A percentile compares a stretch with the other conserved stretches of the same genome.
These are phyloP conservation scores for Nothura maculosa DNA, from an alignment of 2,797 vertebrate genomes.

Conservation along the genomic window DNA sequence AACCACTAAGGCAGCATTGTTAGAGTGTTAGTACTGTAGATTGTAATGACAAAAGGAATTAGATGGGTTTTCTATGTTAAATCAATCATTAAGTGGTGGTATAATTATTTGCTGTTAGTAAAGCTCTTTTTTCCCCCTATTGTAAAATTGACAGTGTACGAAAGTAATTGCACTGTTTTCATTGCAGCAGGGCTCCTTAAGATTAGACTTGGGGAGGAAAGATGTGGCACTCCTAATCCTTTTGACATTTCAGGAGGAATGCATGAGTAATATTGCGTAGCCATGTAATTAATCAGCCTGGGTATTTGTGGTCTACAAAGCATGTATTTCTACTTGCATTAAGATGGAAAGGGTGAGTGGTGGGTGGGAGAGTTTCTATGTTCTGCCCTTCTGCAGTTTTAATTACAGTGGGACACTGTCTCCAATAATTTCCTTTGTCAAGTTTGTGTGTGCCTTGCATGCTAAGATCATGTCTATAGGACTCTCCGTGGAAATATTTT, in stretches of 20 bases:
- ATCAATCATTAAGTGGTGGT: slow-evolving; percentile 81
- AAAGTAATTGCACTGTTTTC: slow-evolving; percentile 80
- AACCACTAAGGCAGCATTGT: slow-evolving; percentile 71
- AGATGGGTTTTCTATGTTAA: slow-evolving; percentile 81
- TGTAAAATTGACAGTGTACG: slow-evolving; percentile 79
- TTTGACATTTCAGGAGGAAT: slow-evolving; percentile 80
- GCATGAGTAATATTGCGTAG: slow-evolving; percentile 79
- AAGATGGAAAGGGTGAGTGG: slow-evolving; percentile 60
- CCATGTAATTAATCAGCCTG: slow-evolving; percentile 76
- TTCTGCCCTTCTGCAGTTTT: slow-evolving; percentile 65
- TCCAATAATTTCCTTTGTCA: slow-evolving; percentile 75
- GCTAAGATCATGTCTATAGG: slow-evolving; percentile 49
- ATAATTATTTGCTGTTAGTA: slow-evolving; percentile 83
- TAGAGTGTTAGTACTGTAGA: slow-evolving; percentile 78
- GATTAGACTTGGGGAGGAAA: slow-evolving; percentile 75
- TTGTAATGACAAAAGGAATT: slow-evolving; percentile 81
- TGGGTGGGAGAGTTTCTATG: slow-evolving; percentile 64
- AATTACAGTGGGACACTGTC: slow-evolving; percentile 73
- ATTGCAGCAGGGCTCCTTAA: slow-evolving; percentile 78
- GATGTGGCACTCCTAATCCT: slow-evolving; percentile 79
- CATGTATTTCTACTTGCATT: slow-evolving; percentile 64
- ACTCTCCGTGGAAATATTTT: slow-evolving; percentile 26
- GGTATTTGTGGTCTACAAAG: slow-evolving; percentile 73
- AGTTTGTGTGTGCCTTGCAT: slow-evolving; percentile 62
- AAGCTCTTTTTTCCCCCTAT: slow-evolving; percentile 70